phyloP scores from a whole-genome alignment of 2,888 invertebrate species.

The Pyrochroa serraticornis region DNA sequence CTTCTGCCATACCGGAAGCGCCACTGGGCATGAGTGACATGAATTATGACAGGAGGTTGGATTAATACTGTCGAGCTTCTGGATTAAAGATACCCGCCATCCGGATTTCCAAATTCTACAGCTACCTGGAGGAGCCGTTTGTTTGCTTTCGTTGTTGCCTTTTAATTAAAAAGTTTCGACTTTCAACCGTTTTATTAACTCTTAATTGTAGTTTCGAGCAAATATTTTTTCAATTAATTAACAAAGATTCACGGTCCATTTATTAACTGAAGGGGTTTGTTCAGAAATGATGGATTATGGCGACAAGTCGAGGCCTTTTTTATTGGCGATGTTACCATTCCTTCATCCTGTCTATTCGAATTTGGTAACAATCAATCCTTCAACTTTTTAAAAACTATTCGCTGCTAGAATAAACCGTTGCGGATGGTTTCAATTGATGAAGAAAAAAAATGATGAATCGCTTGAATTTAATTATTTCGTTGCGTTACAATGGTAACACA shows the following conservation, averaged over 20 bases:
- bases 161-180: background rate
- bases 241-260: background rate
- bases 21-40: conserved; percentile 44
- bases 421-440: conserved; percentile 1
- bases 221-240: conserved; percentile 1
- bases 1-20: conserved; percentile 42
- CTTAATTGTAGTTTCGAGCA: conserved; percentile 2
- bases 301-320: too few relatives aligned
- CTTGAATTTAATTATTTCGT: conserved; percentile 22
- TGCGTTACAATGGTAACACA: conserved; percentile 7
- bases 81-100: conserved; percentile 18
- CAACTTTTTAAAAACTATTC: conserved; percentile 2
- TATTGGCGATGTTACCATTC: too few relatives aligned
- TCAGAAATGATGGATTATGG: too few relatives aligned
- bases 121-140: conserved; percentile 4
- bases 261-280: too few relatives aligned
- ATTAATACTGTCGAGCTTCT: conserved; percentile 15
- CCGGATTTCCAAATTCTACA: conserved; percentile 1
- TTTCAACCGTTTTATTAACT: background rate
- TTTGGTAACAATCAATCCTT: conserved; percentile 8
- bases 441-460: conserved; percentile 21
- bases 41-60: conserved; percentile 44
- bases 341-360: conserved; percentile 5
- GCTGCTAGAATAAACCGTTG: conserved; percentile 10
- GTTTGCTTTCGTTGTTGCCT: conserved; percentile 8